Conservation (phyloP, 2,888 invertebrate species). For the Automeris io region DNA sequence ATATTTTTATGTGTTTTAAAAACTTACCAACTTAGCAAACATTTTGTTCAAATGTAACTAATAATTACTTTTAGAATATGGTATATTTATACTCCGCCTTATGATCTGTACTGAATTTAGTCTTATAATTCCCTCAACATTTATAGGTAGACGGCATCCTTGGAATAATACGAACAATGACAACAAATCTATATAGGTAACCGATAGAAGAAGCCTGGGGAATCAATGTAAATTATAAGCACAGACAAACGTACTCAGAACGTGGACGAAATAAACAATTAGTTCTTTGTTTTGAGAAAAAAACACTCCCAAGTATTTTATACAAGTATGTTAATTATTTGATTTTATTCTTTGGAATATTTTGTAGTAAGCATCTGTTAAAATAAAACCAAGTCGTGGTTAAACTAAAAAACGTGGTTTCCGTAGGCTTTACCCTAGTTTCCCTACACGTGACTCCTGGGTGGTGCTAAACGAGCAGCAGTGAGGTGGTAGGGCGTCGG, state of each 20-base stretch:
- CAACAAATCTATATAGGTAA: slow-evolving; percentile 53
- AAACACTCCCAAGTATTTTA: slow-evolving; percentile 30
- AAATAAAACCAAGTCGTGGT: background rate
- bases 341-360: slow-evolving; percentile 24
- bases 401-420: background rate
- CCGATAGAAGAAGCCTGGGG: slow-evolving; percentile 41
- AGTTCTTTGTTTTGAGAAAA: slow-evolving; percentile 54
- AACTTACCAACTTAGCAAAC: slow-evolving; percentile 65
- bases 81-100: slow-evolving; percentile 21
- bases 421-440: too few relatives aligned
- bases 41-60: slow-evolving; percentile 29
- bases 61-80: slow-evolving; percentile 18
- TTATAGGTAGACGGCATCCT: slow-evolving; percentile 60
- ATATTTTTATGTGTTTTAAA: slow-evolving; percentile 9
- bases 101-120: slow-evolving; percentile 41
- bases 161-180: slow-evolving; percentile 57
- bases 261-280: slow-evolving; percentile 60
- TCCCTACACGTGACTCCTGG: too few relatives aligned
- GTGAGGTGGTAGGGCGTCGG: too few relatives aligned
- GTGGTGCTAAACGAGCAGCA: too few relatives aligned
- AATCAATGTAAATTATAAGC: slow-evolving; percentile 64
- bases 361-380: background rate
- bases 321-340: slow-evolving; percentile 25
- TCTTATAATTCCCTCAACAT: slow-evolving; percentile 44
- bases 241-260: slow-evolving; percentile 49